phyloP scores from a whole-genome alignment of 2,797 vertebrate species.

The Geotrypetes seraphini region DNA sequence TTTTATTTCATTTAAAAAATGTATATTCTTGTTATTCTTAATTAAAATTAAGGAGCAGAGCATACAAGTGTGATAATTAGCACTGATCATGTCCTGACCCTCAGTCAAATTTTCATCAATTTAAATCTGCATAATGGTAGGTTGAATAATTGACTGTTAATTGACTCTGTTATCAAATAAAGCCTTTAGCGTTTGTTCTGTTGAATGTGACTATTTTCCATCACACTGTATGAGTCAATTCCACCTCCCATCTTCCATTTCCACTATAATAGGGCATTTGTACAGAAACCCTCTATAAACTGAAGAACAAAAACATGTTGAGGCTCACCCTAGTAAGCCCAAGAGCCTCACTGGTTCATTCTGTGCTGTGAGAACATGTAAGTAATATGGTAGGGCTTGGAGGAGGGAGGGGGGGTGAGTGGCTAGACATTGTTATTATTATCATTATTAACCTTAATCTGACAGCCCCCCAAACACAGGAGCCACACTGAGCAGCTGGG shows the following conservation, averaged over 20 bases:
- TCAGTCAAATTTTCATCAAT: no score
- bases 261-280: conserved; percentile 12
- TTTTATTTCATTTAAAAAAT: no score
- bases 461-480: background rate
- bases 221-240: conserved; percentile 33
- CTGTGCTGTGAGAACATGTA: background rate
- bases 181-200: no score
- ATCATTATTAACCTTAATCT: conserved; percentile 9
- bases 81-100: no score
- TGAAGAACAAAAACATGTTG: conserved; percentile 14
- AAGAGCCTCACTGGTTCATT: background rate
- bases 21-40: no score
- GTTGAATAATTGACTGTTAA: no score
- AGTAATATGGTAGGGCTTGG: conserved; percentile 6
- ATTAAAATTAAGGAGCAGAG: no score
- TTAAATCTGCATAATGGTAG: no score
- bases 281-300: conserved; percentile 18
- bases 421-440: no score
- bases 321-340: conserved; percentile 3
- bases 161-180: no score
- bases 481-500: background rate
- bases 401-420: conserved; percentile 10
- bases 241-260: background rate
- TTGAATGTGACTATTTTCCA: conserved; percentile 16
- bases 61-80: no score